A percentile compares a stretch with the other conserved stretches of the same genome.
Evolutionary conservation across 2,888 invertebrate species (phyloP).

Genomic region (Macaria liturata): DNA sequence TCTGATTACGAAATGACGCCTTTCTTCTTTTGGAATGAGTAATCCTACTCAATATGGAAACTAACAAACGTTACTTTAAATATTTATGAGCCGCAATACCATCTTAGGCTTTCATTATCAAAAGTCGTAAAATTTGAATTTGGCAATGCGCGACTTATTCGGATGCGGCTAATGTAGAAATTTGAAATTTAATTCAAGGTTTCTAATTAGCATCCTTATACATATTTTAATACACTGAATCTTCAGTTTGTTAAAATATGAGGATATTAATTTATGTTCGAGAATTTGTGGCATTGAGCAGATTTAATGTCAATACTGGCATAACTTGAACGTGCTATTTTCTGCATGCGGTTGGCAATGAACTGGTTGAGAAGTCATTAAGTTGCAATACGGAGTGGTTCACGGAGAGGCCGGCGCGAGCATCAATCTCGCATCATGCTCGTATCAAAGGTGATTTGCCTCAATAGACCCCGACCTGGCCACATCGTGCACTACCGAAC

Average conservation of each 20-base stretch:
- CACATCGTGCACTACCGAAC: slow-evolving; percentile 35
- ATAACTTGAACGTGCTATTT: slow-evolving; percentile 13
- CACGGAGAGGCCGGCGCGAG: slow-evolving; percentile 12
- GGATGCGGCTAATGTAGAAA: slow-evolving; percentile 42
- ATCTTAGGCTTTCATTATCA: slow-evolving; percentile 20
- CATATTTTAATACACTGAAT: too few species aligned
- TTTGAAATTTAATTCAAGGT: slow-evolving; percentile 45
- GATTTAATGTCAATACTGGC: slow-evolving; percentile 17
- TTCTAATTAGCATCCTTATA: not conserved
- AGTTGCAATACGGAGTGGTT: slow-evolving; percentile 21
- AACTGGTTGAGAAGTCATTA: slow-evolving; percentile 31
- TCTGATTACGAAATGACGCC: not conserved
- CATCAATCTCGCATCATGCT: slow-evolving; percentile 45
- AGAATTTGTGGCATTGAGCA: slow-evolving; percentile 10
- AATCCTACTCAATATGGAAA: not conserved
- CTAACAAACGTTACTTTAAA: slow-evolving; percentile 17
- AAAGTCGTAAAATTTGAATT: slow-evolving; percentile 39
- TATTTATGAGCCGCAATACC: slow-evolving; percentile 23
- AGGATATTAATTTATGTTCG: too few species aligned
- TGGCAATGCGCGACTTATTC: slow-evolving; percentile 43
- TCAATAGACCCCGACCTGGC: slow-evolving; percentile 37
- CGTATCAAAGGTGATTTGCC: slow-evolving; percentile 44
- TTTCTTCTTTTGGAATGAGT: slow-evolving; percentile 7
- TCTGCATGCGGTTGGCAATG: slow-evolving; percentile 24
- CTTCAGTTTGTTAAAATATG: too few species aligned